Evolutionary conservation across 2,113 vertebrate species (phyloP).

Genomic region (Acrocephalus kingi): DNA sequence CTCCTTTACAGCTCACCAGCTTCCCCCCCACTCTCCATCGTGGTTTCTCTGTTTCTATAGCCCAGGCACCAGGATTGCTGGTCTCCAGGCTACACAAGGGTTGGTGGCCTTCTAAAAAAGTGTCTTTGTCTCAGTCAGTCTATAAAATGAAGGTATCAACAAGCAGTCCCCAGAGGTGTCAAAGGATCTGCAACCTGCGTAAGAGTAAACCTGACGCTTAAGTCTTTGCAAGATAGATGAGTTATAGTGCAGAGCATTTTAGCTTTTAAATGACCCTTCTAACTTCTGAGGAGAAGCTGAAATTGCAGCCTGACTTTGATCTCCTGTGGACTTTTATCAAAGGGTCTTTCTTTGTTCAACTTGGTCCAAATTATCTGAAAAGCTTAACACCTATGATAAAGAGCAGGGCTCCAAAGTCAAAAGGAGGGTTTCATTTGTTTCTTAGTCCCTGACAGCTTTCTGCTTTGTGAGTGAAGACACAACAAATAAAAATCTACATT

Average conservation of each 20-base stretch:
- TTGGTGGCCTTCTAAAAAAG: background rate
- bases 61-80: rapidly evolving
- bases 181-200: background rate
- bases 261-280: background rate
- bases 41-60: background rate
- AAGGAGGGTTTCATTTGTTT: background rate
- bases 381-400: background rate
- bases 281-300: background rate
- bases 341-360: background rate
- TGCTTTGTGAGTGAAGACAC: background rate
- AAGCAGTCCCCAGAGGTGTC: background rate
- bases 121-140: background rate
- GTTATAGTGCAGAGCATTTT: background rate
- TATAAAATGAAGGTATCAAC: background rate
- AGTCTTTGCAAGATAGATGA: background rate
- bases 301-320: background rate
- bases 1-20: background rate
- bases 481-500: background rate
- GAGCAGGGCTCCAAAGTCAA: background rate
- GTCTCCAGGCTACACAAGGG: background rate
- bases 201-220: background rate
- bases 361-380: background rate
- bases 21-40: background rate
- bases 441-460: background rate
- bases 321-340: background rate